Evolutionary conservation across 2,113 vertebrate genomes (phyloP), one percentile per base, ranked within the genome.

Genomic region (Protobothrops flavoviridis): DNA sequence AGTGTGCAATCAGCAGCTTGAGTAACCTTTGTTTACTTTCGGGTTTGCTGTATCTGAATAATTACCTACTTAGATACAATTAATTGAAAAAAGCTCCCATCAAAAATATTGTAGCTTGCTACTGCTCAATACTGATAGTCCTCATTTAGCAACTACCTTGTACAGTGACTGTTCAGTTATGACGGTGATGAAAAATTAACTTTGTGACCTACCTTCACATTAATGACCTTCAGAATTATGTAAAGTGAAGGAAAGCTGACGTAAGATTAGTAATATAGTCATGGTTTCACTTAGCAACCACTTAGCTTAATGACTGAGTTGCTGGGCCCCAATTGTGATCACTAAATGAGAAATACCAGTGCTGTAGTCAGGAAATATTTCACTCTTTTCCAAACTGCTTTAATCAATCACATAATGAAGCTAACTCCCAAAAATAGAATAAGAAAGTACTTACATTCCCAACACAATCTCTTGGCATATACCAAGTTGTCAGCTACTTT

Each of bases 321-420:
- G 3, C 33, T 20, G 15, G 15, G 7, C 33, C 17, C 15, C 33
- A 81, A 20, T 43, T 43, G 7, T 81, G 3, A 3, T 39, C 33
- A 81, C 15, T 81, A 39, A 81, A 81, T 81, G 69, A 81, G 69
- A 39, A 81, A 15, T 81, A 81, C 74, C 17, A 43, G 33, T 2
- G 69, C 43, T 92, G 64, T 0, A 0, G 57, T 13, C 0, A 0
- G 0, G 20, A 26, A 9, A 6, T 64, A 55, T 23, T 33, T 4
- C 92, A 0, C 1, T 74, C 33, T 88, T 92, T 29, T 20, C 74
- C 91, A 43, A 88, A 4, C 13, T 0, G 53, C 69, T 21, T 59
- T 93, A 24, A 91, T 48, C n/a, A 29, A 59, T 26, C 43, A 26
- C 57, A 3, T 24, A 81, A 29, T 69, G 12, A 7, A 29, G 6